Conservation (phyloP, 2,888 invertebrate genomes). For the Rapana venosa region DNA sequence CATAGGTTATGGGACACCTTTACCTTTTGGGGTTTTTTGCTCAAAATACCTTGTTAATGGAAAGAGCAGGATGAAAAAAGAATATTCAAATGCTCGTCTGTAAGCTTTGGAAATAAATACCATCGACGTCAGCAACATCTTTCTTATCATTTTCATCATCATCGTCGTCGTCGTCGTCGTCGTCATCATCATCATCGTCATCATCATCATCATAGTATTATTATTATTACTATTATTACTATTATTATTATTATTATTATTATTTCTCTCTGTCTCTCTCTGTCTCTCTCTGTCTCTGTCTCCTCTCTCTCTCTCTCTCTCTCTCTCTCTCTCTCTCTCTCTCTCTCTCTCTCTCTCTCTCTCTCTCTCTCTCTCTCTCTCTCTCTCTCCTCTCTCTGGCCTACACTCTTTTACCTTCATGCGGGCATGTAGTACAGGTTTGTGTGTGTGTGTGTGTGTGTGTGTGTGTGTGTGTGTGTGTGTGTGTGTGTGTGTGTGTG, state of each 20-base stretch:
- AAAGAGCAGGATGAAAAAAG: too few species aligned
- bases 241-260: too few species aligned
- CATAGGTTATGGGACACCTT: background rate
- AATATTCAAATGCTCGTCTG: too few species aligned
- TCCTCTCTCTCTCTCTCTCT: background rate
- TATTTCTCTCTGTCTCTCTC: background rate
- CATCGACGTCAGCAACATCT: too few species aligned
- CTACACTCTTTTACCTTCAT: background rate
- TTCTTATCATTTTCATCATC: too few species aligned
- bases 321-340: background rate
- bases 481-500: constrained; percentile 13
- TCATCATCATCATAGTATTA: too few species aligned
- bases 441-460: constrained; percentile 10
- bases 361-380: background rate
- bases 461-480: background rate
- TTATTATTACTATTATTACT: too few species aligned
- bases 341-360: background rate
- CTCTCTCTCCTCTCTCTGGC: background rate
- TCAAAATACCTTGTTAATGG: too few species aligned
- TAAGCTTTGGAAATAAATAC: too few species aligned
- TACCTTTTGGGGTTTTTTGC: background rate
- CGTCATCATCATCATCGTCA: too few species aligned
- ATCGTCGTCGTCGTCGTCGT: too few species aligned
- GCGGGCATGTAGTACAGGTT: background rate
- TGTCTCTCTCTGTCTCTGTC: background rate